These are phyloP conservation scores for Lasioglossum pauxillum DNA, from an alignment of 2,888 invertebrate genomes.

Conservation along the genomic window DNA sequence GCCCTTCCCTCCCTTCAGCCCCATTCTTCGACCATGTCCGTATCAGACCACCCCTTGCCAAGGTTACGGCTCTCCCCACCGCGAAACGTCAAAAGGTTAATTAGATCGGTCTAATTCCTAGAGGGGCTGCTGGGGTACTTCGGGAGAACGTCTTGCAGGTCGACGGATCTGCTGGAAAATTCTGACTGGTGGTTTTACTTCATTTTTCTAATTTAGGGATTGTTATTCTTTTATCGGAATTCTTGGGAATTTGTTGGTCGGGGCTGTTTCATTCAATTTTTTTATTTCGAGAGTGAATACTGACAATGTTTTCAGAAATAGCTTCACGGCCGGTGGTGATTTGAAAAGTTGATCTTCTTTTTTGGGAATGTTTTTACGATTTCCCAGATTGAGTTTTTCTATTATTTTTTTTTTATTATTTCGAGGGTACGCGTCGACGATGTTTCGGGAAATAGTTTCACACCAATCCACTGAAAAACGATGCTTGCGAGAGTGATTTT, in stretches of 20 bases:
- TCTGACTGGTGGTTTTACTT: neutral
- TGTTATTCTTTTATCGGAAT: neutral
- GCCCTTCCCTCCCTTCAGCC: neutral
- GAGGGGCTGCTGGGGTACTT: neutral
- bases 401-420: too few species aligned
- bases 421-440: neutral
- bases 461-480: neutral
- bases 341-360: too few species aligned
- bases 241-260: neutral
- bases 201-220: neutral
- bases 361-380: too few species aligned
- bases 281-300: too few species aligned
- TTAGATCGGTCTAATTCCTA: constrained; percentile 59
- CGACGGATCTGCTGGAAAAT: neutral
- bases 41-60: neutral
- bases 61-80: constrained; percentile 53
- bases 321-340: too few species aligned
- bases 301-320: too few species aligned
- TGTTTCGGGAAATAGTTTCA: neutral
- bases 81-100: constrained; percentile 69
- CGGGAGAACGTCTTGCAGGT: constrained; percentile 17
- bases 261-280: too few species aligned
- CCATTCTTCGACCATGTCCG: neutral
- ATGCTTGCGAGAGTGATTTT: neutral
- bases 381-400: too few species aligned